These are phyloP conservation scores for Hypena proboscidalis DNA, from an alignment of 2,888 invertebrate genomes.

Conservation along the genomic window DNA sequence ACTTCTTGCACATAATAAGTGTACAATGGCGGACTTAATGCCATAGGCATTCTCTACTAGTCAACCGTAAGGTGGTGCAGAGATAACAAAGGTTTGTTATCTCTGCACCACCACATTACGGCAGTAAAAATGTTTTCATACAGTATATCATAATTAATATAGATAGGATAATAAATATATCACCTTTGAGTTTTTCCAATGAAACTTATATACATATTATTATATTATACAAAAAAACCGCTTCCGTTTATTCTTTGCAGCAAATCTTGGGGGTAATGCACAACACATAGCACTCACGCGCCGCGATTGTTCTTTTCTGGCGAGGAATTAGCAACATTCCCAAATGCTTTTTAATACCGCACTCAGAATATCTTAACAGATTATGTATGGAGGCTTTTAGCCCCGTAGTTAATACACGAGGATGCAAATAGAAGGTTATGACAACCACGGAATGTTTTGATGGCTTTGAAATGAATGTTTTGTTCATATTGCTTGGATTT, in stretches of 20 bases:
- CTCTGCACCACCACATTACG: too few species aligned
- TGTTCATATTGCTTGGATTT: background rate
- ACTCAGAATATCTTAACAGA: conserved; percentile 61
- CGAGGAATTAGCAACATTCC: conserved; percentile 78
- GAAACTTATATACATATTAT: too few species aligned
- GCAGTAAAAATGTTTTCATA: too few species aligned
- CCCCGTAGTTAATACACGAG: conserved; percentile 27
- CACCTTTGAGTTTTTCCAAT: too few species aligned
- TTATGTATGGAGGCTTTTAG: conserved; percentile 58
- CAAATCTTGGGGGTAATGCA: conserved; percentile 59
- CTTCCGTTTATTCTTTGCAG: conserved; percentile 28
- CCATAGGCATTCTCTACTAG: too few species aligned
- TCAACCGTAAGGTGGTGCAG: too few species aligned
- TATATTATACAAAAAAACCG: background rate
- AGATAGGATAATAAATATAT: too few species aligned
- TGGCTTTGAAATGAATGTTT: background rate
- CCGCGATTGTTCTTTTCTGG: conserved; percentile 75
- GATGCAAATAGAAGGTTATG: conserved; percentile 7
- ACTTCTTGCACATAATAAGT: too few species aligned
- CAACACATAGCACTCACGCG: conserved; percentile 72
- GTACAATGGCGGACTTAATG: too few species aligned
- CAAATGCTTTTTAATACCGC: conserved; percentile 77
- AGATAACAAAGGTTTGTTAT: too few species aligned
- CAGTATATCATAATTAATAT: too few species aligned
- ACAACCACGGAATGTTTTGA: background rate